These are phyloP conservation scores for Drosophila quinaria DNA, from an alignment of 2,888 invertebrate species.

Conservation along the genomic window DNA sequence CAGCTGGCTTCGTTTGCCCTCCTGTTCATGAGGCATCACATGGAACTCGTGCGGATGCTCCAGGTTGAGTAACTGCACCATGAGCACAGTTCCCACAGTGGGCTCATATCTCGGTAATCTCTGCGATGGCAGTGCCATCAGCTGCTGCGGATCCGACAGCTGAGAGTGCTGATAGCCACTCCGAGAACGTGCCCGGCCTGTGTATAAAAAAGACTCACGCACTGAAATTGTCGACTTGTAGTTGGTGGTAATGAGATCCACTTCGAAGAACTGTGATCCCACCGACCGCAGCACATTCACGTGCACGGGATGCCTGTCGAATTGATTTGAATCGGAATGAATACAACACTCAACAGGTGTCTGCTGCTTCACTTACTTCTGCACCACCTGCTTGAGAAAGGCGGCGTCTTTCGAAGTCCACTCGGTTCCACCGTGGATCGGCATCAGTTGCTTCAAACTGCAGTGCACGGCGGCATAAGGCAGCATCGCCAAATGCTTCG, in stretches of 20 bases:
- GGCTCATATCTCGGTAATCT: slow-evolving; percentile 22
- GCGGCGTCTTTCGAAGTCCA: slow-evolving; percentile 87
- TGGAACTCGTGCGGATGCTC: slow-evolving; percentile 89
- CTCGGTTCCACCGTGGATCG: slow-evolving; percentile 87
- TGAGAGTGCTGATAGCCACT: not conserved
- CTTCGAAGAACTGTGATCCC: slow-evolving; percentile 70
- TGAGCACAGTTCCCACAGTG: slow-evolving; percentile 64
- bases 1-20: slow-evolving; percentile 2
- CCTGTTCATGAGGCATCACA: slow-evolving; percentile 85
- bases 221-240: slow-evolving; percentile 83
- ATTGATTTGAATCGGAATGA: not conserved
- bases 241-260: slow-evolving; percentile 85
- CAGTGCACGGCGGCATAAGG: slow-evolving; percentile 88
- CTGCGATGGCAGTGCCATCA: slow-evolving; percentile 40
- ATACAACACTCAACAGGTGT: not conserved
- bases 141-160: slow-evolving; percentile 17
- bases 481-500: slow-evolving; percentile 85
- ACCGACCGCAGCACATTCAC: slow-evolving; percentile 50
- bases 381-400: slow-evolving; percentile 88
- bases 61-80: slow-evolving; percentile 88
- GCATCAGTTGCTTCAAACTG: slow-evolving; percentile 87
- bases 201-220: slow-evolving; percentile 85
- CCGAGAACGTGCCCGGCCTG: slow-evolving; percentile 72
- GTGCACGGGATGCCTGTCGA: slow-evolving; percentile 66
- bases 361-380: slow-evolving; percentile 86